Conservation (phyloP, 2,888 invertebrate species). For the Ornithoptera alexandrae region DNA sequence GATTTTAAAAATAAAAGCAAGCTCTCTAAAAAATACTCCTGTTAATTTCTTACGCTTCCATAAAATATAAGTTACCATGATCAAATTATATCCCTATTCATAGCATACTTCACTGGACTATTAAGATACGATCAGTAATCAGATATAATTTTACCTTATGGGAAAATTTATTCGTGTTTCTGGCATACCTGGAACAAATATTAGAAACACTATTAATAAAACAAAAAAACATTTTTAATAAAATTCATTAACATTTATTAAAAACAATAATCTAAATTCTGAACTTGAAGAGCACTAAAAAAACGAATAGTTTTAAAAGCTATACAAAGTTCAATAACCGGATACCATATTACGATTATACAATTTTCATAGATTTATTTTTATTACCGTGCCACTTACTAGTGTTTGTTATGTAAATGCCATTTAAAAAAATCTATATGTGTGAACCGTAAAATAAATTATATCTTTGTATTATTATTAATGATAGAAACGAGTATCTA, state of each 20-base stretch:
- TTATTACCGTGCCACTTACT: not conserved
- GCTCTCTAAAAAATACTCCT: too few relatives aligned
- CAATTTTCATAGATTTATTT: not conserved
- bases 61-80: too few relatives aligned
- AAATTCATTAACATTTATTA: not conserved
- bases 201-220: too few relatives aligned
- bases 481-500: not conserved
- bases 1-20: too few relatives aligned
- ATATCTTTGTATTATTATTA: not conserved
- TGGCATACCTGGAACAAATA: too few relatives aligned
- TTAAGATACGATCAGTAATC: too few relatives aligned
- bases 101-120: too few relatives aligned
- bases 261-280: not conserved
- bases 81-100: too few relatives aligned
- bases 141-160: too few relatives aligned
- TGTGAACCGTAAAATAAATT: not conserved
- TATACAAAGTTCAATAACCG: slow-evolving; percentile 4
- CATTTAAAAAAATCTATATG: not conserved
- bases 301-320: not conserved
- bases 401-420: not conserved
- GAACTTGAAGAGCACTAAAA: not conserved
- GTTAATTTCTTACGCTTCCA: too few relatives aligned
- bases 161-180: too few relatives aligned
- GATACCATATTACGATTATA: not conserved
- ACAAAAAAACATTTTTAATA: too few relatives aligned